Evolutionary conservation across 2,888 invertebrate genomes (phyloP), one percentile per base, ranked within the genome.

Genomic region (Ophraella communa): DNA sequence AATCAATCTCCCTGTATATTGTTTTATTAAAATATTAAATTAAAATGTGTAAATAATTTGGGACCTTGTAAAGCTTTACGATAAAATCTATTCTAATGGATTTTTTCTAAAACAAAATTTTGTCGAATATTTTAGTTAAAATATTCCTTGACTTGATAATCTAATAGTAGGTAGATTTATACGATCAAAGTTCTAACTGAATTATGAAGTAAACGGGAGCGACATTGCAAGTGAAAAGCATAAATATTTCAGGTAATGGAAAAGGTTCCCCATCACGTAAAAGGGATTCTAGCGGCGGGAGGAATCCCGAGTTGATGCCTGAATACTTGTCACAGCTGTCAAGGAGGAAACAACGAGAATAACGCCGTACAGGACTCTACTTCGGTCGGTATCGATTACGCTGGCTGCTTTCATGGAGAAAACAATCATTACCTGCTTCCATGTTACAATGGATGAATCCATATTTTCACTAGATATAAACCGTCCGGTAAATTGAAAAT

Each of bases 211-310:
- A 58, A 61, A 51, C 62, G 45, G 45, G 64, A 67, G 64, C 57
- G 70, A 66, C 69, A 66, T 67, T 66, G 69, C 64, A 69, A 67
- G 69, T 65, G 73, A 71, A 72, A 70, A 68, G 68, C 69, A 72
- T 73, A 71, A 73, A 73, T 73, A 71, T 71, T 73, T 67, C 68
- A 73, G 66, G 71, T 72, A 71, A 73, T 73, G 70, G 69, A 70
- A 71, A 72, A 69, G 70, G 69, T 65, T 65, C 59, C 68, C 39
- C 61, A 51, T 51, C 67, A 68, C 68, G 63, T 62, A 68, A 39
- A 68, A 64, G 65, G 68, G 68, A 66, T 68, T 70, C 65, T 27
- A 24, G 27, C 27, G 17, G 49, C 27, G 49, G 49, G 24, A 23
- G 64, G 47, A 64, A 66, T 69, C 69, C 70, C 65, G 69, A 62